Base-by-base conservation (phyloP, 2,888 invertebrate species). In the Xanthorhoe designata region DNA sequence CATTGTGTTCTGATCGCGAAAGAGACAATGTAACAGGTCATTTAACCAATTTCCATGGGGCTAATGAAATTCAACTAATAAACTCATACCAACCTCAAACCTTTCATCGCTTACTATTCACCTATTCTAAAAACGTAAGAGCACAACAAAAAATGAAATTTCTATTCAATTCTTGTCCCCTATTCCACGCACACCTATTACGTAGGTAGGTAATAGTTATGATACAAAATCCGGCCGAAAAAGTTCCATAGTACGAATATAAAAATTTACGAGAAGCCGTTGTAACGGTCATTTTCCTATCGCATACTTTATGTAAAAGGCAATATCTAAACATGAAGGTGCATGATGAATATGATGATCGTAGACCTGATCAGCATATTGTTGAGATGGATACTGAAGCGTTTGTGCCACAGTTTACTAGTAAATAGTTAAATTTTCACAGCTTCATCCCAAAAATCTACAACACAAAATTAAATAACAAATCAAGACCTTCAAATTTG, bases 181-280 rank as follows among this genome's bases (percentile, higher is more conserved):
- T 52, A 15, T 15, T 65, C 38, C 62, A 49, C 53, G 24, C 19
- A 60, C 65, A 65, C 42, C 53, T 38, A 62, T 50, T 62, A 58
- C 55, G 54, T 54, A 42, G 58, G 54, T 54, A 47, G 55, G 53
- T 59, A 55, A 59, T 55, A 64, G 29, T 66, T 62, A 64, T 55
- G 65, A 54, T 63, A 68, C 63, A 53, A 29, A 62, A 64, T 63
- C 64, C 35, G 50, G 66, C 55, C 66, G 61, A 60, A 71, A 69
- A 69, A 66, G 45, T 69, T 66, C 65, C 57, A 63, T 64, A 24
- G 59, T 68, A 54, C 42, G 69, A 64, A 73, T 76, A 81, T 83
- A 85, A 84, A 84, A 82, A 82, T 86, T 84, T 85, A 85, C 76
- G 77, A 77, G 73, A 70, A 71, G 70, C 75, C 68, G 69, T 81